phyloP scores from a whole-genome alignment of 2,797 vertebrate genomes.

The Parambassis ranga region DNA sequence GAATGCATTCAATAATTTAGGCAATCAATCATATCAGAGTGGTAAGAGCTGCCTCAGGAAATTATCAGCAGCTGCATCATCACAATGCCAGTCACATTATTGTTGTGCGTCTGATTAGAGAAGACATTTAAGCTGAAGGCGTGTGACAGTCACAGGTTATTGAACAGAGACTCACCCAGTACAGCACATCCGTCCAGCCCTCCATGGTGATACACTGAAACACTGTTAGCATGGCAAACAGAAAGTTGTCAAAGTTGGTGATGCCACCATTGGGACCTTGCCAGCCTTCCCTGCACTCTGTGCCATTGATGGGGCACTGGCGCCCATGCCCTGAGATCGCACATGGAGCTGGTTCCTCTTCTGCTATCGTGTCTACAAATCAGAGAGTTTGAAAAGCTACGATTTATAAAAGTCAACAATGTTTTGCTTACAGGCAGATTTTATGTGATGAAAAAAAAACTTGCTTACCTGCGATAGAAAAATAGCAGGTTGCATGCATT shows the following conservation, averaged over 20 bases:
- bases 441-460: too few species aligned
- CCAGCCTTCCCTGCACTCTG: constrained; percentile 94
- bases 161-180: constrained; percentile 88
- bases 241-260: constrained; percentile 99
- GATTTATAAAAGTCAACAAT: background rate
- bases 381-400: background rate
- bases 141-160: constrained; percentile 29
- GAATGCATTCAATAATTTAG: constrained; percentile 41
- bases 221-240: constrained; percentile 98
- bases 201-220: constrained; percentile 99
- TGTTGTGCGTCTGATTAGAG: constrained; percentile 35
- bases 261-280: constrained; percentile 96
- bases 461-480: constrained; percentile 87
- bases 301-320: constrained; percentile 90
- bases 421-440: background rate
- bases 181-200: constrained; percentile 98
- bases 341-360: constrained; percentile 96
- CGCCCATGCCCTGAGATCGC: constrained; percentile 97
- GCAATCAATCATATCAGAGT: constrained; percentile 53
- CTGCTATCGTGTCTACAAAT: constrained; percentile 83
- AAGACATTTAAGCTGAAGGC: constrained; percentile 31
- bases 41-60: constrained; percentile 51
- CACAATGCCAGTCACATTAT: constrained; percentile 51
- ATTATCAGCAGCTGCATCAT: constrained; percentile 56
- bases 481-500: constrained; percentile 97